Evolutionary conservation across 2,113 vertebrate genomes (phyloP), one percentile per base, ranked within the genome.

Genomic region (Sorex fumeus): DNA sequence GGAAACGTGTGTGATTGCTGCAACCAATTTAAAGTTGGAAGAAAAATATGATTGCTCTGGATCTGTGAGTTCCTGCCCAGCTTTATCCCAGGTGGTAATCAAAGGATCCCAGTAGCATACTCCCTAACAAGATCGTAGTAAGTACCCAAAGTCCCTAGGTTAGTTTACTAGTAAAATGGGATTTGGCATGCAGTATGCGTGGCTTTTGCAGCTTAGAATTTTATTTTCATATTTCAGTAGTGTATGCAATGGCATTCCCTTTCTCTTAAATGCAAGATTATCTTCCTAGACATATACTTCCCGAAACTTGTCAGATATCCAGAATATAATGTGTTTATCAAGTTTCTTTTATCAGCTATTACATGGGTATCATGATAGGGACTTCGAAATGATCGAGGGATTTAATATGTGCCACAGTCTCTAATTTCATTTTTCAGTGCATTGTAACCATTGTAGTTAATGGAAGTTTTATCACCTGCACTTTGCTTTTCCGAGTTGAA

Each of bases 1-100:
- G 21, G 76, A 64, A 90, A 95, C 91, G 76, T n/a, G 0, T 81
- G 30, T 81, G 87, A 96, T 96, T 95, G 84, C 95, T 53, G 43
- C 36, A 69, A 84, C 43, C 81, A 94, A 92, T 92, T 94, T 95
- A 47, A 87, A 87, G 84, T 80, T 50, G 45, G 10, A 86, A 94
- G 76, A 57, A 36, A 88, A 95, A 83, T 72, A 79, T 74, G 86
- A 95, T 95, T 96, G 60, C 64, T 87, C 28, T 70, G 40, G 60
- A 6, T 91, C 75, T 85, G 50, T 47, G 67, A 64, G 86, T 77
- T 92, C 47, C 77, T 84, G 64, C 9, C 23, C 43, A 53, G 60
- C 80, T 32, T 89, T 40, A 3, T 18, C 50, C 21, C 82, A 80
- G 75, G 83, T 88, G 67, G 40, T n/a, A 76, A 74, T 70, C 75